Base-by-base conservation (phyloP, 2,888 invertebrate species). In the Leptopilina drosophilae region DNA sequence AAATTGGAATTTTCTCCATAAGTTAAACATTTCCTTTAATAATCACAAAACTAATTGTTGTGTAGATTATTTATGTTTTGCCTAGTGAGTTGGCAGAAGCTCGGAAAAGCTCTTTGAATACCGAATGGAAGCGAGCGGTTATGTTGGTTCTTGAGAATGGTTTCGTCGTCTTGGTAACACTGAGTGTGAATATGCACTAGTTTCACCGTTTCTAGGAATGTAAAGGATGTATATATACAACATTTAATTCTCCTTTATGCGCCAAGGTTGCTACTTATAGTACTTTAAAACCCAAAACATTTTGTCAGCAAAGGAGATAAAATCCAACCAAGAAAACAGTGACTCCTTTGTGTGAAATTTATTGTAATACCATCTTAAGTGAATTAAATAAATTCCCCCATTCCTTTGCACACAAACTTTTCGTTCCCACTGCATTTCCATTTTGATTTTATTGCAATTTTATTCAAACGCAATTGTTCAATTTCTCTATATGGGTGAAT, bases 91-190 rank as follows among this genome's bases (percentile, higher is more conserved):
- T 49, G 49, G 49, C 12, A 49, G 49, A 49, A 49, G 49, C 49
- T 49, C 49, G 46, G 26, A 69, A 53, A 49, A 82, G 75, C 82
- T 82, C 81, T 82, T 80, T 80, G 76, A 76, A 77, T 67, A 40
- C 46, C 76, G 75, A 78, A 69, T 49, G 53, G 14, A 77, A 76
- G 42, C 77, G 69, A 77, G 75, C 79, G 79, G 79, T 82, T 79
- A 78, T 79, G 77, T 79, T 64, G 53, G 75, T 81, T 78, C 81
- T 82, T 81, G 80, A 81, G 81, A 78, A 80, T 79, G 81, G 78
- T 78, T 75, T 80, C 82, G 80, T 81, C 78, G 80, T 77, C 73
- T 82, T 80, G 82, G 81, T 82, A 81, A 81, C 80, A 76, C 76
- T 46, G 67, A 49, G 73, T 77, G 80, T 66, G 56, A 77, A 77